phyloP scores from a whole-genome alignment of 1,140 invertebrate genomes.

The Hydropsyche tenuis region DNA sequence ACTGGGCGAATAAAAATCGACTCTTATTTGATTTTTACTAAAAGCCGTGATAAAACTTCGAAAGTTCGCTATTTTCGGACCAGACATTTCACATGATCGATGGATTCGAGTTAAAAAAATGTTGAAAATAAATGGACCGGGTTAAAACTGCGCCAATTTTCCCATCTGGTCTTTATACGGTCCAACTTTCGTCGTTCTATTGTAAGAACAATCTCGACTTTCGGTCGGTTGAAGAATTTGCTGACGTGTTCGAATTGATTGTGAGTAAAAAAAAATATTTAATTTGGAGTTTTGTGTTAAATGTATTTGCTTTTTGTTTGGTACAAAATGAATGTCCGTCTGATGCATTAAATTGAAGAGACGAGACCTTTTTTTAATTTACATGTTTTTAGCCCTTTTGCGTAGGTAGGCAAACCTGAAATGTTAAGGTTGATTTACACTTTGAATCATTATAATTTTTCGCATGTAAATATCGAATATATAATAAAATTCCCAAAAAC shows the following conservation, averaged over 20 bases:
- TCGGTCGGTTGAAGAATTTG: background rate
- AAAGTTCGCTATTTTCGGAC: background rate
- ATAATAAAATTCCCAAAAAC: no score
- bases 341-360: constrained; percentile 1
- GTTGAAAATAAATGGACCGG: background rate
- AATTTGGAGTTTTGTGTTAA: no score
- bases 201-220: background rate
- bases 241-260: no score
- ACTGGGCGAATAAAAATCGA: background rate
- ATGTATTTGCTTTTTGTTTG: no score
- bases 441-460: no score
- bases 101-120: background rate
- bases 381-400: constrained; percentile 24
- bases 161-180: background rate
- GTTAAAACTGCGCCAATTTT: constrained; percentile 2
- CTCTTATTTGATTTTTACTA: background rate
- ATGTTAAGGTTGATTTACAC: constrained; percentile 16
- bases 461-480: no score
- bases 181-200: background rate
- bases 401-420: constrained; percentile 15
- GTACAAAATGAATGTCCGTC: background rate
- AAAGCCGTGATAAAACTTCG: background rate
- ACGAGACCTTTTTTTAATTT: background rate
- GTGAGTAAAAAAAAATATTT: no score
- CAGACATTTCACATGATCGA: background rate